Base-by-base conservation (phyloP, 2,888 invertebrate genomes). In the Eupithecia dodoneata region DNA sequence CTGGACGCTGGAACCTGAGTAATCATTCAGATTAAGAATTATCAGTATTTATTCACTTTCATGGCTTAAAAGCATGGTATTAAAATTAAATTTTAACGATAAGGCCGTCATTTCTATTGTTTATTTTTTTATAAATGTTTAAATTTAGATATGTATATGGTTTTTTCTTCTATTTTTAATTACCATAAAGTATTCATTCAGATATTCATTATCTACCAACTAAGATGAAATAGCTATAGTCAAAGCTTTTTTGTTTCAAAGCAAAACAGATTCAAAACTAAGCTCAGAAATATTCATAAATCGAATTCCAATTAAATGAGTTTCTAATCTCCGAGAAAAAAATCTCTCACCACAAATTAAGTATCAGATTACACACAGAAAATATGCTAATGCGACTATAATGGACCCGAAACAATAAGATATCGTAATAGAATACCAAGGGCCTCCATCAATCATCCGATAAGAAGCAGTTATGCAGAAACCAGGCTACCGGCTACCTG, bases 401-500 rank as follows among this genome's bases (percentile, higher is more conserved):
- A 94, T 94, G 89, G 88, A 83, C 84, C 84, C 76, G 88, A 91
- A 93, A 94, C 94, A 94, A 94, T 94, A 89, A 89, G 83, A 86
- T 87, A 87, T 83, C 87, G 91, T 93, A 94, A 94, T 94, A 94
- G 94, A 94, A 94, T 93, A 91, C 91, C 88, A 91, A 92, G 91
- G 88, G 87, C 87, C 85, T 84, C 90, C 93, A 95, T 95, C 94
- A 94, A 95, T 95, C 95, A 94, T 91, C 81, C 83, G 80, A 89
- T 78, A 75, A 73, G 75, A 44, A 18, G 44, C 66, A 44, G 13
- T 71, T 12, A 67, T n/a, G 42, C 7, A 67, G 59, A 75, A 78
- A 78, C 7, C 75, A 67, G 75, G 45, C 70, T 73, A 44, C 49
- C 55, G 12, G 49, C 55, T 42, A 45, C 65, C 72, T 70, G 75